Base-by-base conservation (phyloP, 2,888 invertebrate species). In the Tortrix viridana region DNA sequence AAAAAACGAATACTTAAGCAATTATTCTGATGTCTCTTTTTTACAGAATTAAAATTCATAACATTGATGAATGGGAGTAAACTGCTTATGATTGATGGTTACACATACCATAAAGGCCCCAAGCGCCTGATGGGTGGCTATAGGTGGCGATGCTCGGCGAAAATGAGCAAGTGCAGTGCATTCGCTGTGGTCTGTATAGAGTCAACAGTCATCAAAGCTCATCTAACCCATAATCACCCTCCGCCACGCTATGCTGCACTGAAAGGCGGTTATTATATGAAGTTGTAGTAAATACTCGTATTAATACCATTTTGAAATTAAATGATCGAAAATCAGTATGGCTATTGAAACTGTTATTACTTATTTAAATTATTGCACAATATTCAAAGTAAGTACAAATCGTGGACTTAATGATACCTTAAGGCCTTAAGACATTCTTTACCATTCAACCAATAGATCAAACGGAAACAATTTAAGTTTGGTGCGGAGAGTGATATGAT, bases 131-230 rank as follows among this genome's bases (percentile, higher is more conserved):
- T 0, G 2, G 5, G n/a, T 6, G 41, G 41, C 6, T 16, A 4
- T 41, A 14, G 41, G 16, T 41, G 41, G 41, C 41, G 41, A 16
- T 41, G 41, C 14, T 41, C 41, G 2, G 5, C 41, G 14, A 47
- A 47, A 47, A 47, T 47, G 47, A 23, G 47, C 47, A 47, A 22
- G 7, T 52, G 52, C 20, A 52, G 20, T 20, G 52, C 52, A 1
- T 38, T 20, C n/a, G 52, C 38, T 19, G 6, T 38, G 2, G 7
- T 52, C n/a, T 2, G 20, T 38, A 1, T 0, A 20, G 19, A 52
- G n/a, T 52, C 38, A 7, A 7, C 20, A 7, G 3, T 44, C 2
- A 1, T n/a, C 2, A 23, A 22, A 4, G 20, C n/a, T n/a, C 1
- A 47, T 3, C 16, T 19, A 19, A 44, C 1, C 16, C 44, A 44